Evolutionary conservation across 2,113 vertebrate genomes (phyloP).

Genomic region (Rhinopomastus cyanomelas): DNA sequence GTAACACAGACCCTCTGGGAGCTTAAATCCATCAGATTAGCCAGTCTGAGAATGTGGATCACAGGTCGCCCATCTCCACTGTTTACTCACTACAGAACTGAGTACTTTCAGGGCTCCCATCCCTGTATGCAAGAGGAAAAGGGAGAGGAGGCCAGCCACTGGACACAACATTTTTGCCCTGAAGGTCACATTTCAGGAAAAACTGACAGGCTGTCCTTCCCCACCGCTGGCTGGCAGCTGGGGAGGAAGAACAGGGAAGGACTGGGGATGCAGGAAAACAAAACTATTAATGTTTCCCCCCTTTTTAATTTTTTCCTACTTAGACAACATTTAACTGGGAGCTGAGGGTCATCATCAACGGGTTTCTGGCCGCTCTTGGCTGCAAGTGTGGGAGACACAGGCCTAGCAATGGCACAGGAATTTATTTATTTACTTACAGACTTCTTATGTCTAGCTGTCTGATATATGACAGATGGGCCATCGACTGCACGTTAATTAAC

Average conservation of each 20-base stretch:
- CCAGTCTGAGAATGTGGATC: not conserved
- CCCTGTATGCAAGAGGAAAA: not conserved
- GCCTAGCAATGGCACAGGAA: not conserved
- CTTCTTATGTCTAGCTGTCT: not conserved
- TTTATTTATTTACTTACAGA: not conserved
- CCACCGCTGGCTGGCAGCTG: constrained; percentile 4
- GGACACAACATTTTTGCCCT: not conserved
- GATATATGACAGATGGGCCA: not conserved
- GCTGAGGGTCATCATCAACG: not conserved
- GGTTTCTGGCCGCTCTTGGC: not conserved
- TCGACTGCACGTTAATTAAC: not conserved
- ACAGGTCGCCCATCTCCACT: not conserved
- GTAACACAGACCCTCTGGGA: not conserved
- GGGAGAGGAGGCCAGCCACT: not conserved
- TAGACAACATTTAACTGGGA: not conserved
- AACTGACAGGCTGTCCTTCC: not conserved
- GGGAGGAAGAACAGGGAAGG: constrained; percentile 31
- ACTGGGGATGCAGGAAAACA: constrained; percentile 35
- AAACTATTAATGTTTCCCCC: not conserved
- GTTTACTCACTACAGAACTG: not conserved
- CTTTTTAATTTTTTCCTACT: not conserved
- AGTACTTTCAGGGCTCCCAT: not conserved
- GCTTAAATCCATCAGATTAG: not conserved
- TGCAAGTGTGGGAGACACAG: not conserved
- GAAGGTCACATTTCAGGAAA: constrained; percentile 15